phyloP scores from a whole-genome alignment of 2,888 invertebrate species.

The Dryococelus australis region DNA sequence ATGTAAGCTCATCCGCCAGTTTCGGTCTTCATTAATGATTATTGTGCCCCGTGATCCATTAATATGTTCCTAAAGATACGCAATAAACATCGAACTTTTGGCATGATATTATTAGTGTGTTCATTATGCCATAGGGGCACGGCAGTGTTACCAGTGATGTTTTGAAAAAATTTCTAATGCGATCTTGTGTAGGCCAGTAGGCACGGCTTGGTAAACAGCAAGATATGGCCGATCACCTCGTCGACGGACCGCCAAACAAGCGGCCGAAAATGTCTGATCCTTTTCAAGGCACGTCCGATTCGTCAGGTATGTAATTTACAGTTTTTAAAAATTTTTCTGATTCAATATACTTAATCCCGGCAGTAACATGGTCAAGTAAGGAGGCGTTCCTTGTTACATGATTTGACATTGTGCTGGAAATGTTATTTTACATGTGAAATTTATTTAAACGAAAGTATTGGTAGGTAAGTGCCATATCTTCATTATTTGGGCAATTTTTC shows the following conservation, averaged over 20 bases:
- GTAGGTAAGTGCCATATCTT: neutral
- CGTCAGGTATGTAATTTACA: slow-evolving; percentile 71
- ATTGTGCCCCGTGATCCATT: slow-evolving; percentile 75
- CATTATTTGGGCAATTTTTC: slow-evolving; percentile 5
- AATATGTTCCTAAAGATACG: slow-evolving; percentile 81
- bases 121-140: slow-evolving; percentile 55
- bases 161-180: slow-evolving; percentile 59
- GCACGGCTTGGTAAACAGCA: slow-evolving; percentile 69
- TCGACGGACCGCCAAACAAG: slow-evolving; percentile 96
- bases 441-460: neutral
- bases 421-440: neutral
- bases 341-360: neutral
- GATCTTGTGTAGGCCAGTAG: slow-evolving; percentile 49
- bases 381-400: slow-evolving; percentile 43
- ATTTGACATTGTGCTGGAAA: slow-evolving; percentile 37
- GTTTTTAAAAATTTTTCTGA: slow-evolving; percentile 35
- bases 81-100: slow-evolving; percentile 73
- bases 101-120: slow-evolving; percentile 59
- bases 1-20: slow-evolving; percentile 56
- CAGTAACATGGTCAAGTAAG: slow-evolving; percentile 30
- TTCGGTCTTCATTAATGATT: slow-evolving; percentile 81
- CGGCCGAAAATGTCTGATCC: slow-evolving; percentile 89
- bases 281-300: slow-evolving; percentile 82
- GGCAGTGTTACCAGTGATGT: slow-evolving; percentile 60
- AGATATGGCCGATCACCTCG: slow-evolving; percentile 91